Evolutionary conservation across 2,888 invertebrate species (phyloP), one percentile per base, ranked within the genome.

Genomic region (Apotomis turbidana): DNA sequence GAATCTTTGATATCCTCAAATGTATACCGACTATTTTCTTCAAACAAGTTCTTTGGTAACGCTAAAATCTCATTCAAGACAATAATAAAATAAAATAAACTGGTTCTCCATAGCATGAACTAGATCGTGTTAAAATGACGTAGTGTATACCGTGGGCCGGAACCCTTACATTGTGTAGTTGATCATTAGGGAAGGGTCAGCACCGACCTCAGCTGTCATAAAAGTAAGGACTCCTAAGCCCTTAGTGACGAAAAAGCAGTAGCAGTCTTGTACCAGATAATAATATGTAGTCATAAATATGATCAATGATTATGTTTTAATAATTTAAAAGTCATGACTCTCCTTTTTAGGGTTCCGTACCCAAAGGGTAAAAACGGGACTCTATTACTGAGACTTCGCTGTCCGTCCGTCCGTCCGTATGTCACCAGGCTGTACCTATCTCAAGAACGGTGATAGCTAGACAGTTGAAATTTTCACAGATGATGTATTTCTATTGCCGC

Each of bases 131-230:
- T 70, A 63, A 70, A 70, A 70, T 57, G 69, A 70, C 69, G 57
- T 70, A 69, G 62, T 69, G 49, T 57, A 36, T 15, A 13, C 49
- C 62, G 62, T 63, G 62, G 51, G 69, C 46, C 9, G 57, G 41
- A 15, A 49, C 52, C 69, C 55, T 69, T 61, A 61, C 61, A 62
- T 70, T 70, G 69, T 63, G 62, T 63, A 70, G 62, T 62, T 57
- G 62, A 63, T 57, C 69, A 70, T 70, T 70, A 63, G 38, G 49
- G 49, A 8, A 8, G 49, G 62, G 55, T 49, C 57, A 13, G 4
- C n/a, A n/a, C 62, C 69, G 44, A 66, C 64, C 15, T 63, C 15
- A 55, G 54, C 64, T n/a, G 64, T 44, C 66, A 36, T 66, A 66
- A 66, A 66, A 66, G 57, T 57, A 55, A 57, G 57, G 57, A 66